These are phyloP conservation scores for Oreotragus oreotragus DNA, from an alignment of 2,113 vertebrate species.

Conservation along the genomic window DNA sequence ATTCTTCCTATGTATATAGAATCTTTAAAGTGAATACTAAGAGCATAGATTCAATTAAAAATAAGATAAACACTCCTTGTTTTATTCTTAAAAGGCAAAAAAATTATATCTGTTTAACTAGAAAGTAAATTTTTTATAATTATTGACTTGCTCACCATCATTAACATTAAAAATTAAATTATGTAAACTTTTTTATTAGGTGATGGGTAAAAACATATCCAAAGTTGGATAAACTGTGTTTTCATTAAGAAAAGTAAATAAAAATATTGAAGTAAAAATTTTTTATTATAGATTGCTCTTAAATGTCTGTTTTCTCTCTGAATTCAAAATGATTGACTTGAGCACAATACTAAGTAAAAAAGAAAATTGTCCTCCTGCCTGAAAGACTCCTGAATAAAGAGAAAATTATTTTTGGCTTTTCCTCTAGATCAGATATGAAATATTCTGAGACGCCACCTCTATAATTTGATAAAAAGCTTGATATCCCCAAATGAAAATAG, in stretches of 20 bases:
- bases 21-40: neutral
- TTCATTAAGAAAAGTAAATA: conserved; percentile 75
- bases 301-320: conserved; percentile 82
- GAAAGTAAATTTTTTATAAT: conserved; percentile 43
- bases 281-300: conserved; percentile 75
- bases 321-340: conserved; percentile 85
- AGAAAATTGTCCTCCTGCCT: conserved; percentile 81
- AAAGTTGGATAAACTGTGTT: conserved; percentile 45
- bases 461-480: conserved; percentile 95
- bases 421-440: conserved; percentile 92
- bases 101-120: conserved; percentile 54
- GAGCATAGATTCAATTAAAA: neutral
- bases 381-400: conserved; percentile 84
- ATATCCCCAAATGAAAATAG: conserved; percentile 92
- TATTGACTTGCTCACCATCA: neutral
- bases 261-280: conserved; percentile 71
- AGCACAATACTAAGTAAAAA: conserved; percentile 85
- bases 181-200: conserved; percentile 51
- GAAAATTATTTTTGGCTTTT: conserved; percentile 88
- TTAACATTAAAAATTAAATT: conserved; percentile 47
- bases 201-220: conserved; percentile 55
- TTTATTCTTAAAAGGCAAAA: conserved; percentile 53
- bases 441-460: conserved; percentile 90
- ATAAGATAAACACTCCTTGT: conserved; percentile 12
- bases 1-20: neutral